Evolutionary conservation across 2,888 invertebrate species (phyloP), one percentile per base, ranked within the genome.

Genomic region (Parnassius apollo): DNA sequence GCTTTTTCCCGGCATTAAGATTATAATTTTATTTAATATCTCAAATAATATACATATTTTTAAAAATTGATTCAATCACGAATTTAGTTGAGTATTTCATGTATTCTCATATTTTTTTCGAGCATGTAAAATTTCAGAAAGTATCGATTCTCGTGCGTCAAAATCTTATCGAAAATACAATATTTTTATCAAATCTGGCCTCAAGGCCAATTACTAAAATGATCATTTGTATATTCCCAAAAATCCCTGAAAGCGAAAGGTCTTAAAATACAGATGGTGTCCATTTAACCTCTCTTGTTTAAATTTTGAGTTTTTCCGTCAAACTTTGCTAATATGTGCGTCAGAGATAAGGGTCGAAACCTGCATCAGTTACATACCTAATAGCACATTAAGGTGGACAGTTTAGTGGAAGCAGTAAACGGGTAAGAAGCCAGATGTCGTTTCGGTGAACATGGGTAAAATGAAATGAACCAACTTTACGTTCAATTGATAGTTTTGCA

Each of bases 301-400:
- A 71, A 77, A 74, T 83, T 83, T 72, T 66, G 70, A 78, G 75
- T 83, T 83, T 84, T 83, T 82, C 72, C 75, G 71, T 75, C 72
- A 78, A 85, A 86, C 76, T 86, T 85, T 74, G 76, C 84, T 85
- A 86, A 85, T 85, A 86, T 82, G 81, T 79, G 78, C 75, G 71
- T 71, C 73, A 68, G 77, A 81, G 84, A 88, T 84, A 84, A 84
- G 87, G 88, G 89, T 88, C 80, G 75, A 76, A 78, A 88, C 86
- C 88, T 87, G 87, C 84, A 87, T 86, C 83, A 80, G 69, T 67
- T 67, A 66, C 63, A 59, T 59, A 68, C 69, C 76, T 89, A 86
- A 89, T 88, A 86, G 84, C 80, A 83, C 84, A 88, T 88, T 87
- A 87, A 78, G 82, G 83, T 81, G 82, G 78, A 79, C 72, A 74